These are phyloP conservation scores for Lepidocyrtinus sp. DNA, from an alignment of 2,888 invertebrate species.

Conservation along the genomic window DNA sequence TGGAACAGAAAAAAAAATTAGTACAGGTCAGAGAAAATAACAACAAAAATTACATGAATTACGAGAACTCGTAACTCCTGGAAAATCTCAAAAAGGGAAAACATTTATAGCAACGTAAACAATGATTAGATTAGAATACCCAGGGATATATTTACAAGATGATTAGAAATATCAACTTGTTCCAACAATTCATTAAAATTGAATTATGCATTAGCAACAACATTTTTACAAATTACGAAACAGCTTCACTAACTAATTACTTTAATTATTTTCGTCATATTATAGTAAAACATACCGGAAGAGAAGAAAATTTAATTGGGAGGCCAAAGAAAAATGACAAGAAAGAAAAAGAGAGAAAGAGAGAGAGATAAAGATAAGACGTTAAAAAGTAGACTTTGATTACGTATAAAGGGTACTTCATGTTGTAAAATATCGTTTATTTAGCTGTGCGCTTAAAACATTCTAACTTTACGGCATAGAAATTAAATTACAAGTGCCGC, in stretches of 20 bases:
- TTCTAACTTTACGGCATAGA: neutral
- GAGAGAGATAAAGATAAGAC: neutral
- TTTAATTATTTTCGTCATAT: neutral
- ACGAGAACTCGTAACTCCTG: too few relatives aligned
- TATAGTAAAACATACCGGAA: neutral
- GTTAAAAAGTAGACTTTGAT: neutral
- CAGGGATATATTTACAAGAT: neutral
- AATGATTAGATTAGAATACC: neutral
- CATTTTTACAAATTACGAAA: neutral
- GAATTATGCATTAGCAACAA: neutral
- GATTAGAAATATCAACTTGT: too few relatives aligned
- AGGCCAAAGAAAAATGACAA: neutral
- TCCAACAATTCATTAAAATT: neutral
- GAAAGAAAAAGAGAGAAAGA: neutral
- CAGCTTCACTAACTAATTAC: neutral
- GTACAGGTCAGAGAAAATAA: conserved; percentile 20
- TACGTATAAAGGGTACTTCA: neutral
- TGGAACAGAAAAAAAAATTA: conserved; percentile 14
- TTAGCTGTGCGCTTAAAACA: neutral
- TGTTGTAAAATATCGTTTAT: neutral
- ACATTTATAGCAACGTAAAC: neutral
- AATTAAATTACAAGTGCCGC: neutral
- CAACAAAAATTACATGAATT: neutral
- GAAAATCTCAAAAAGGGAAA: neutral
- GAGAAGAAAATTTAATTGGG: neutral